phyloP scores from a whole-genome alignment of 2,113 vertebrate genomes.

The Thunnus thynnus region DNA sequence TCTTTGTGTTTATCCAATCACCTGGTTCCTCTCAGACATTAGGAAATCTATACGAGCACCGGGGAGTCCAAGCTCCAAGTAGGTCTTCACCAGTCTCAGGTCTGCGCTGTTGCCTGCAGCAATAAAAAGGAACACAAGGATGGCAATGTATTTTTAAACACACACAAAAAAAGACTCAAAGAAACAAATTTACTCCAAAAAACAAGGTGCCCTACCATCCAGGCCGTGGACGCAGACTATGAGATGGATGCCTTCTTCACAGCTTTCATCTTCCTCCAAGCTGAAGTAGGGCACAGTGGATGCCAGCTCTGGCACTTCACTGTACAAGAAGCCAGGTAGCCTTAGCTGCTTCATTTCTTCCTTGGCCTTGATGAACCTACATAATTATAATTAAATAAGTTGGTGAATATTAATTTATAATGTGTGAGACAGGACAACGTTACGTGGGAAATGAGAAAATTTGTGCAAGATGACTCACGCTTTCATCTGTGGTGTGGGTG shows the following conservation, averaged over 20 bases:
- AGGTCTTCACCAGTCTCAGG: conserved; percentile 97
- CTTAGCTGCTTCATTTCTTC: conserved; percentile 95
- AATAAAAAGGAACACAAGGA: conserved; percentile 2
- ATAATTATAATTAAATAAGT: conserved; percentile 42
- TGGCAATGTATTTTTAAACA: not conserved
- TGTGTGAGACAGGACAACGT: not conserved
- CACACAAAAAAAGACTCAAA: not conserved
- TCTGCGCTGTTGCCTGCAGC: conserved; percentile 96
- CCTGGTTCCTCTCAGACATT: conserved; percentile 99
- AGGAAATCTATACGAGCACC: conserved; percentile 96
- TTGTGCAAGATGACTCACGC: conserved; percentile 87
- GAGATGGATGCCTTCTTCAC: conserved; percentile 95
- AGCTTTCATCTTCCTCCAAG: conserved; percentile 91
- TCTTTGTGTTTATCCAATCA: conserved; percentile 54
- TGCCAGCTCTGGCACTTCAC: conserved; percentile 93
- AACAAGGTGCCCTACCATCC: conserved; percentile 88
- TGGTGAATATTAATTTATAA: conserved; percentile 25
- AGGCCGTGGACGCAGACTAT: conserved; percentile 98
- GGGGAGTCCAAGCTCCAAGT: conserved; percentile 96
- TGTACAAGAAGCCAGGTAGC: conserved; percentile 97
- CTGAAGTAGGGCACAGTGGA: conserved; percentile 96
- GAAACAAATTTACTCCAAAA: not conserved
- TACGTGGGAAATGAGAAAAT: not conserved
- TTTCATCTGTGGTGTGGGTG: conserved; percentile 91
- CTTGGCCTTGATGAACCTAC: conserved; percentile 94